Base-by-base conservation (phyloP, 2,888 invertebrate species). In the Selenia dentaria region DNA sequence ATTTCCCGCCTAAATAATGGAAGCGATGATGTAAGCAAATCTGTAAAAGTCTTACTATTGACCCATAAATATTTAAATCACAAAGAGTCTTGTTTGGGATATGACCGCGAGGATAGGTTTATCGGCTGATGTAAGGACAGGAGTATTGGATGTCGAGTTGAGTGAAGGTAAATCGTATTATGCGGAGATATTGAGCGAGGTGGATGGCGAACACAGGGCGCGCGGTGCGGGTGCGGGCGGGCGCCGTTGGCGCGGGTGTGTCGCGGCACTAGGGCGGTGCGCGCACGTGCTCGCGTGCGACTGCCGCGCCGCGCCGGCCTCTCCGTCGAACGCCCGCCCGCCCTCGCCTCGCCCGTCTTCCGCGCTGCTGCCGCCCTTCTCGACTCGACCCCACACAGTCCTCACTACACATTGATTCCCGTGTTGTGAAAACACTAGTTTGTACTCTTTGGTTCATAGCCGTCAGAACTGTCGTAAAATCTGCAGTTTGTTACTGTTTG, bases 251-350 rank as follows among this genome's bases (percentile, higher is more conserved):
- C 39, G 57, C 62, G 62, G 59, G 55, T 57, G 63, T 62, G 60
- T 66, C 70, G 70, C 11, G 22, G 77, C 83, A 83, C 83, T 70
- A 64, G 74, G 77, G 79, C 79, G 84, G 68, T 79, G 83, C 85
- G 83, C 85, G 86, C 86, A 82, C 86, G 87, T 81, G 86, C 74
- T 74, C 71, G 81, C 84, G 83, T 73, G 85, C 84, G 78, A 87
- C 87, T 86, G 88, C 83, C 85, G 85, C 77, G 78, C 67, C 2
- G 8, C 66, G 58, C 67, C 72, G 73, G 76, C 79, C 78, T 67
- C 59, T 57, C 59, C 62, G 64, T 62, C 74, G 3, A 8, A 68
- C 66, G 61, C 68, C 64, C 66, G 31, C 28, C 36, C 52, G 24
- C 45, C 24, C 20, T 27, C 29, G 25, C 32, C 16, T 16, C 16